Conservation (phyloP, 2,113 vertebrate species). For the Saguinus imperator region DNA sequence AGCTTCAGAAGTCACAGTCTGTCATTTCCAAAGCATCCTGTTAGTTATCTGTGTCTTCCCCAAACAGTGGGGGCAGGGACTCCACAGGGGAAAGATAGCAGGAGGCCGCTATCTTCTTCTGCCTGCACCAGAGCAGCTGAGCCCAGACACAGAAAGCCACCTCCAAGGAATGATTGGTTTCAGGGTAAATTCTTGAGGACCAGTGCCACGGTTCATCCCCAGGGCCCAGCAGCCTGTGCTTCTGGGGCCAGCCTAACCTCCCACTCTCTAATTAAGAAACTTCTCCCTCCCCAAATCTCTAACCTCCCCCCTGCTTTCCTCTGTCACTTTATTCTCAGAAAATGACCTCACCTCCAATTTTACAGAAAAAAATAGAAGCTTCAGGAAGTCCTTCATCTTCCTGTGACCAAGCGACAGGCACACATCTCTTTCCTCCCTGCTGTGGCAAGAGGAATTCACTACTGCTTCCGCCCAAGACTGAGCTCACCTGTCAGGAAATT, state of each 20-base stretch:
- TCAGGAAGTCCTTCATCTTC: neutral
- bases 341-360: slow-evolving; percentile 22
- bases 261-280: neutral
- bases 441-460: neutral
- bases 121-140: neutral
- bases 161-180: neutral
- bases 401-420: neutral
- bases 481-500: neutral
- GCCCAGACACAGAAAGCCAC: neutral
- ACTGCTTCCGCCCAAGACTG: neutral
- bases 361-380: neutral
- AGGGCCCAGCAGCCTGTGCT: neutral
- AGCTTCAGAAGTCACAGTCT: neutral
- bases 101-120: neutral
- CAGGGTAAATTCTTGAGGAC: neutral
- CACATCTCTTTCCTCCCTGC: neutral
- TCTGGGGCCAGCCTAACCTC: neutral
- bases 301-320: neutral
- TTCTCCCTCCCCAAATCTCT: neutral
- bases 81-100: neutral
- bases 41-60: neutral
- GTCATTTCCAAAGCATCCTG: neutral
- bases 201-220: neutral
- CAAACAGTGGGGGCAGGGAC: too few species aligned
- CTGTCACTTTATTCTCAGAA: neutral